A percentile compares a stretch with the other conserved stretches of the same genome.
Evolutionary conservation across 64 coral and sea anemone genomes (phyloP).

Genomic region (Pachyseris speciosa): DNA sequence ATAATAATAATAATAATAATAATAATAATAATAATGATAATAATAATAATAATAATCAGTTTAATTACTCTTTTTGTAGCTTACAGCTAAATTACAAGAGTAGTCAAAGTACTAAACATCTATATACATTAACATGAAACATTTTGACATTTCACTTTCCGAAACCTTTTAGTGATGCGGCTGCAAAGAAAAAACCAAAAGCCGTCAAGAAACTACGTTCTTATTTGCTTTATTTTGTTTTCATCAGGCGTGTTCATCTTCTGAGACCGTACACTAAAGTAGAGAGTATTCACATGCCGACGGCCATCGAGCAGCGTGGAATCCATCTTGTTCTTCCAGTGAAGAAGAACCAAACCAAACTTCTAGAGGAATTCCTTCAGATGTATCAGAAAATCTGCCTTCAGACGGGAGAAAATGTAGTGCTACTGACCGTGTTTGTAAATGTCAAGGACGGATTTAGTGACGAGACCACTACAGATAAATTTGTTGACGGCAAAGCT

Average conservation of each 20-base stretch:
- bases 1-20: no score
- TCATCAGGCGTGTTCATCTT: constrained; percentile 81
- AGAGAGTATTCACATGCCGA: constrained; percentile 95
- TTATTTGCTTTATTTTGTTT: not conserved
- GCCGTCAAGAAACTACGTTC: no score
- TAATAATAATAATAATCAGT: no score
- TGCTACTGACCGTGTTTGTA: constrained; percentile 93
- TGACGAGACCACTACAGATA: constrained; percentile 41
- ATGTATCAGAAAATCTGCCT: constrained; percentile 94
- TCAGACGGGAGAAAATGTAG: constrained; percentile 97
- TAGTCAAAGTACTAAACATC: no score
- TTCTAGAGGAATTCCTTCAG: constrained; percentile 71
- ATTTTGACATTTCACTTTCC: no score
- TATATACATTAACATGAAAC: no score
- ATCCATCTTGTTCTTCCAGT: constrained; percentile 95
- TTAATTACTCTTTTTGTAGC: no score
- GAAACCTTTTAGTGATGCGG: no score
- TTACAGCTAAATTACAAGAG: no score
- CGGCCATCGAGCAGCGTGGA: constrained; percentile 86
- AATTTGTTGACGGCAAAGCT: constrained; percentile 83
- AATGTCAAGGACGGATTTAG: constrained; percentile 63
- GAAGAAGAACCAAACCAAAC: constrained; percentile 33
- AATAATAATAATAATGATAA: no score
- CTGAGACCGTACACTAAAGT: constrained; percentile 88
- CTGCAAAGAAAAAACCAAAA: no score